Conservation (phyloP, 1,140 invertebrate species). For the Ganaspis sp. region DNA sequence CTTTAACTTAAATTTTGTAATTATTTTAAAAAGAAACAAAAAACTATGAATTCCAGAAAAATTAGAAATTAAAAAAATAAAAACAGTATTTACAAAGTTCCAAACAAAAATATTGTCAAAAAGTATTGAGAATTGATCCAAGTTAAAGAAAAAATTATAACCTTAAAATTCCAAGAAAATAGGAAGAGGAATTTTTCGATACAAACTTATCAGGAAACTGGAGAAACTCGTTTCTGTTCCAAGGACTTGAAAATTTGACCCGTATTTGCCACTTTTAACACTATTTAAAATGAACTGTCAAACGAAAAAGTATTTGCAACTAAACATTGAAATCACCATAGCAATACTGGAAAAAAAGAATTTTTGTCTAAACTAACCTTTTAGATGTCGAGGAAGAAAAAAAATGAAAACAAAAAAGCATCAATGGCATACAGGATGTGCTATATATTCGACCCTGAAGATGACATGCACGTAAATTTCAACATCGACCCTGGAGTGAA, state of each 20-base stretch:
- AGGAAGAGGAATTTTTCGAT: too few relatives aligned
- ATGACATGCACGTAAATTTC: conserved; percentile 2
- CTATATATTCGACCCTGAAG: conserved; percentile 29
- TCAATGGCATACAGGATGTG: conserved; percentile 19
- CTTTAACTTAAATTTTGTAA: too few relatives aligned
- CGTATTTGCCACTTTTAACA: conserved; percentile 8
- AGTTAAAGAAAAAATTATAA: too few relatives aligned
- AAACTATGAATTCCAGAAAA: too few relatives aligned
- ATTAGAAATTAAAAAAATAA: too few relatives aligned
- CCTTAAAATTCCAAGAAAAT: too few relatives aligned
- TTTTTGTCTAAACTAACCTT: not conserved
- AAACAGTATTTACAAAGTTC: too few relatives aligned
- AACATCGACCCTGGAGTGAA: not conserved
- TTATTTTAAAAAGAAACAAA: too few relatives aligned
- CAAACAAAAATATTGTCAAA: too few relatives aligned
- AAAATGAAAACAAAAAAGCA: conserved; percentile 10
- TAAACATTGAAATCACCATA: not conserved
- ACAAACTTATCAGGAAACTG: too few relatives aligned
- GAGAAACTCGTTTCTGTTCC: not conserved
- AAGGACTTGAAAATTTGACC: conserved; percentile 13
- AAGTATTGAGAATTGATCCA: too few relatives aligned
- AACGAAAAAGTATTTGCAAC: not conserved
- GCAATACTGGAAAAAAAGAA: not conserved
- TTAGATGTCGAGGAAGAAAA: not conserved
- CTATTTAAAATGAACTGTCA: conserved; percentile 36